A percentile compares a stretch with the other conserved stretches of the same genome.
phyloP scores from a whole-genome alignment of 92 coral and sea anemone genomes.

The Epizoanthus ramosus region DNA sequence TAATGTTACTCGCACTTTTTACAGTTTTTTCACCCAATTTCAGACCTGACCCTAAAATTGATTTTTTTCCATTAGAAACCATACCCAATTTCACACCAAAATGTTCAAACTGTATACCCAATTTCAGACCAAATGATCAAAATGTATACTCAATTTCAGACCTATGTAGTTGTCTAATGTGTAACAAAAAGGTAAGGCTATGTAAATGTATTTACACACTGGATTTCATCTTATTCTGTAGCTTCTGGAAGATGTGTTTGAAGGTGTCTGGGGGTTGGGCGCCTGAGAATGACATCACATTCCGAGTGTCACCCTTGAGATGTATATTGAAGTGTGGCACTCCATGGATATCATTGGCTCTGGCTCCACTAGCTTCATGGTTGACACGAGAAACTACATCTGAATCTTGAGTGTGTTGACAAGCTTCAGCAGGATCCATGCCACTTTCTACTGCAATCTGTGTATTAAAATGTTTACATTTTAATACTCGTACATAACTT shows the following conservation, averaged over 20 bases:
- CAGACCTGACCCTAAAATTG: too few relatives aligned
- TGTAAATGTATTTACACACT: constrained; percentile 46
- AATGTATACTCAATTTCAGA: too few relatives aligned
- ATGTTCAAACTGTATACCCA: too few relatives aligned
- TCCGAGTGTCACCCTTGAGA: constrained; percentile 59
- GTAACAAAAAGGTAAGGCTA: too few relatives aligned
- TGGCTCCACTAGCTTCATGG: constrained; percentile 75
- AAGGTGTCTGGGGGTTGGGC: constrained; percentile 90
- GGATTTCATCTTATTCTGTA: constrained; percentile 70
- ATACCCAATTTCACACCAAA: too few relatives aligned
- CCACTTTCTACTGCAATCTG: constrained; percentile 73
- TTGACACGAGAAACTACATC: constrained; percentile 68
- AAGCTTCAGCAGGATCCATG: constrained; percentile 62
- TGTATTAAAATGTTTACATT: neutral
- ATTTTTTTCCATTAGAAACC: too few relatives aligned
- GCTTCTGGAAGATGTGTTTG: constrained; percentile 67
- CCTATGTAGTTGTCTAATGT: too few relatives aligned
- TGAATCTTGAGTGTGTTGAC: constrained; percentile 70
- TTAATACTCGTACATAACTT: too few relatives aligned
- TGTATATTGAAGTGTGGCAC: constrained; percentile 83
- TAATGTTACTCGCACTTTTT: too few relatives aligned
- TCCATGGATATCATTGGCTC: constrained; percentile 68
- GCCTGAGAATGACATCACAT: constrained; percentile 78
- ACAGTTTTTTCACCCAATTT: too few relatives aligned
- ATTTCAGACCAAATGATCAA: too few relatives aligned